Evolutionary conservation across 2,888 invertebrate genomes (phyloP).

Genomic region (Pollenia angustigena): DNA sequence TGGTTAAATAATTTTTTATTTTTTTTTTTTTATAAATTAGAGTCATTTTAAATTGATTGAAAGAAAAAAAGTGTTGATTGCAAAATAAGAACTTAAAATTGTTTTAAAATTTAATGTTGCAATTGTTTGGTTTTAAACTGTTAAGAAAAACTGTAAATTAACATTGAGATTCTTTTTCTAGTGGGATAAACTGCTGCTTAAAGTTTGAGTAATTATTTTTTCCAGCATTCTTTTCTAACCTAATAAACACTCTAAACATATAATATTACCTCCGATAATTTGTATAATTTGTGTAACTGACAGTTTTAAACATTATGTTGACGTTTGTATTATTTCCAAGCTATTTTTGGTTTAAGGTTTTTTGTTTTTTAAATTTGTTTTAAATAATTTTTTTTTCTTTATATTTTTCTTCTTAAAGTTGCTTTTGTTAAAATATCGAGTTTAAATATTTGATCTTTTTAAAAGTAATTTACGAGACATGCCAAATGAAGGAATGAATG

Average conservation of each 20-base stretch:
- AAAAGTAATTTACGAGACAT: slow-evolving; percentile 67
- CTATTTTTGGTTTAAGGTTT: neutral
- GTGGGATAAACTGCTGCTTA: neutral
- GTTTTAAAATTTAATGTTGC: neutral
- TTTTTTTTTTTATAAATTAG: neutral
- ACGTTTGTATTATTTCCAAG: slow-evolving; percentile 58
- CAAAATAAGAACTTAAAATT: slow-evolving; percentile 41
- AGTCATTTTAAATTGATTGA: slow-evolving; percentile 23
- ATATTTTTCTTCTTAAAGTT: neutral
- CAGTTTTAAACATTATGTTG: slow-evolving; percentile 69
- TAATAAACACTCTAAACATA: slow-evolving; percentile 51
- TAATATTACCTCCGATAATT: slow-evolving; percentile 68
- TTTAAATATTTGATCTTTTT: slow-evolving; percentile 67
- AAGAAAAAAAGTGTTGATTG: slow-evolving; percentile 24
- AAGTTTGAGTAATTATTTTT: neutral
- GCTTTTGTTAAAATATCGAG: slow-evolving; percentile 60
- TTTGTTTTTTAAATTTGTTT: neutral
- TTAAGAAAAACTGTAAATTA: slow-evolving; percentile 31
- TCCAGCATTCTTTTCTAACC: slow-evolving; percentile 17
- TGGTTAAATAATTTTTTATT: slow-evolving; percentile 6
- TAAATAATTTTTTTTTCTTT: slow-evolving; percentile 3
- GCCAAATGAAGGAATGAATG: slow-evolving; percentile 52
- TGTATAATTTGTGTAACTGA: slow-evolving; percentile 71
- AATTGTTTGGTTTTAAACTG: neutral
- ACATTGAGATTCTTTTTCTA: slow-evolving; percentile 49